phyloP scores from a whole-genome alignment of 2,888 invertebrate genomes.

The Keiferia lycopersicella region DNA sequence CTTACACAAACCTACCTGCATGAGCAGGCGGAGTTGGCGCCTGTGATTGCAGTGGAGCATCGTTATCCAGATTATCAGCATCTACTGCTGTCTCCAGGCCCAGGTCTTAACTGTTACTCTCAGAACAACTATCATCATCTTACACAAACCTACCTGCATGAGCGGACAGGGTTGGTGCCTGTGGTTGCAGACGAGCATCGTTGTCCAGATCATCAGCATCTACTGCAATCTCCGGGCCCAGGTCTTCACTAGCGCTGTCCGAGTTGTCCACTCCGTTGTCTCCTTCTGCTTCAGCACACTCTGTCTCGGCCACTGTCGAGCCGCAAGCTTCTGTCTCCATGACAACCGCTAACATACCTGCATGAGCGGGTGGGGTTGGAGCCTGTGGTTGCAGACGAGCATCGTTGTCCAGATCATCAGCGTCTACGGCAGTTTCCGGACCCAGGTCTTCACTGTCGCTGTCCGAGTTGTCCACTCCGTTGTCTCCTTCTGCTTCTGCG shows the following conservation, averaged over 20 bases:
- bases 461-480: conserved; percentile 70
- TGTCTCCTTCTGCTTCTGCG: conserved; percentile 54
- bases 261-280: conserved; percentile 71
- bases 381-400: conserved; percentile 72
- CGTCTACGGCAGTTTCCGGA: conserved; percentile 89
- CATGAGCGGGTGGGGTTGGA: conserved; percentile 81
- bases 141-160: conserved; percentile 71
- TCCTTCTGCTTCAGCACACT: conserved; percentile 48
- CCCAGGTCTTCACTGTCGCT: conserved; percentile 86
- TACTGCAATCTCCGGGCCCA: conserved; percentile 89
- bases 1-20: conserved; percentile 58
- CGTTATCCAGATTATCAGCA: conserved; percentile 80
- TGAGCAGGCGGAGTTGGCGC: conserved; percentile 82
- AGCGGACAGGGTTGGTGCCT: conserved; percentile 80
- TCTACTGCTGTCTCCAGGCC: conserved; percentile 90
- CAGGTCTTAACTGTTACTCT: conserved; percentile 84
- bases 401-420: conserved; percentile 79
- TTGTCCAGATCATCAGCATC: conserved; percentile 83
- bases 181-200: conserved; percentile 71
- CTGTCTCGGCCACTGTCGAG: conserved; percentile 59
- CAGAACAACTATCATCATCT: conserved; percentile 40
- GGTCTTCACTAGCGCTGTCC: conserved; percentile 84
- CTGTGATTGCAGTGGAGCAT: conserved; percentile 71
- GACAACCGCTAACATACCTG: no score
- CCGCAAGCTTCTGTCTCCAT: no score